These are phyloP conservation scores for Tenthredo livida DNA, from an alignment of 2,888 invertebrate species.

Conservation along the genomic window DNA sequence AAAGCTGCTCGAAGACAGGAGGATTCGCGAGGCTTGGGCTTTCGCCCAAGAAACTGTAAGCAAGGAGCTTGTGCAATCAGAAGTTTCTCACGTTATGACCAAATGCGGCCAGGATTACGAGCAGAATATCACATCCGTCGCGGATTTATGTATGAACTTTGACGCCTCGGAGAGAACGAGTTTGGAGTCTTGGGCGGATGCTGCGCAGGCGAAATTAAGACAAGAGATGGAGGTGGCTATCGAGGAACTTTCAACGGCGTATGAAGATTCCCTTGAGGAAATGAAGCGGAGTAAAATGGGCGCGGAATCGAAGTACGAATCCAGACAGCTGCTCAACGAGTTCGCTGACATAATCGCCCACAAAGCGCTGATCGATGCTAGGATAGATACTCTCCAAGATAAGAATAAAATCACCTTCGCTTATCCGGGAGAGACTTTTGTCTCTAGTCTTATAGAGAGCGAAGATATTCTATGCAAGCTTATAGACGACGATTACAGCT, in stretches of 20 bases:
- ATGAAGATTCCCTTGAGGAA: conserved; percentile 83
- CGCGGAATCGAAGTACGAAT: conserved; percentile 71
- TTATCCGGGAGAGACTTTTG: conserved; percentile 68
- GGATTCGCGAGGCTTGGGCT: conserved; percentile 88
- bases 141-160: conserved; percentile 79
- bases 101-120: conserved; percentile 87
- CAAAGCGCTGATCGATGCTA: conserved; percentile 88
- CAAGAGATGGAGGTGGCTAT: conserved; percentile 87
- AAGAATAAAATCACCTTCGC: conserved; percentile 67
- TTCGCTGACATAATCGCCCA: conserved; percentile 87
- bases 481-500: conserved; percentile 63
- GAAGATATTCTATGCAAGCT: conserved; percentile 71
- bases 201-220: conserved; percentile 84
- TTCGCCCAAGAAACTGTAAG: conserved; percentile 88
- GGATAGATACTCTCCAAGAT: conserved; percentile 85
- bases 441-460: conserved; percentile 73
- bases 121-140: conserved; percentile 68
- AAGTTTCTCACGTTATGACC: conserved; percentile 87
- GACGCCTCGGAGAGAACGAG: conserved; percentile 84
- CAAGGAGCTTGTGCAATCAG: conserved; percentile 87
- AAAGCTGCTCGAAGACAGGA: conserved; percentile 81
- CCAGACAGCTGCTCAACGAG: conserved; percentile 81
- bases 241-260: conserved; percentile 84
- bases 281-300: conserved; percentile 79
- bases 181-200: conserved; percentile 88